Evolutionary conservation across 2,797 vertebrate genomes (phyloP).

Genomic region (Anguilla obscura): DNA sequence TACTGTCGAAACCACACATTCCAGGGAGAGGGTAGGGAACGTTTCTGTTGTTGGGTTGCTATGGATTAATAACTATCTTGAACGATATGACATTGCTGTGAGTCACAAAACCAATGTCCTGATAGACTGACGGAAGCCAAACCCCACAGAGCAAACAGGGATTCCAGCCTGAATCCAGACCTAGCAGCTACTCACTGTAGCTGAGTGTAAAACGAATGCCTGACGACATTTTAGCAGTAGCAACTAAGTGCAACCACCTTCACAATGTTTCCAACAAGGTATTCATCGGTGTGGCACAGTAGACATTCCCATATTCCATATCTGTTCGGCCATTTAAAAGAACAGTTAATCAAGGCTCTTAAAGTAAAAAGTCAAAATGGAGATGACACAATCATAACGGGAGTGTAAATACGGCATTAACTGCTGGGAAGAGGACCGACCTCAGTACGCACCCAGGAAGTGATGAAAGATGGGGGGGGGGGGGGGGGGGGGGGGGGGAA

Average conservation of each 20-base stretch:
- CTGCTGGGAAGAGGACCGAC: background rate
- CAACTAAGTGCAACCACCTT: background rate
- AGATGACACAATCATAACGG: background rate
- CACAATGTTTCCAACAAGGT: background rate
- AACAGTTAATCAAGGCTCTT: background rate
- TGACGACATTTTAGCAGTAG: background rate
- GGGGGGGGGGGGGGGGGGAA: background rate
- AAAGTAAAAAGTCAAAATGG: background rate
- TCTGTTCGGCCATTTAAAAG: background rate
- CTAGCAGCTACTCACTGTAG: background rate
- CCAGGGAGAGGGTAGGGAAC: conserved; percentile 29
- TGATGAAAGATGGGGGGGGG: background rate
- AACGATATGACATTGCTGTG: conserved; percentile 38
- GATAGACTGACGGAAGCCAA: conserved; percentile 19
- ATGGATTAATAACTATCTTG: conserved; percentile 34
- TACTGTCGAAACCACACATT: conserved; percentile 37
- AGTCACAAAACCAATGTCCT: conserved; percentile 32
- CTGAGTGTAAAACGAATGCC: background rate
- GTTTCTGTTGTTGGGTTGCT: conserved; percentile 40
- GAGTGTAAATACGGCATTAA: background rate
- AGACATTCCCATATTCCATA: background rate
- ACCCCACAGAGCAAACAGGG: conserved; percentile 18
- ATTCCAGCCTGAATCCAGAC: background rate
- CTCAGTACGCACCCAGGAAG: background rate
- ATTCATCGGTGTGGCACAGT: background rate